Evolutionary conservation across 2,113 vertebrate genomes (phyloP).

Genomic region (Erythrocebus patas): DNA sequence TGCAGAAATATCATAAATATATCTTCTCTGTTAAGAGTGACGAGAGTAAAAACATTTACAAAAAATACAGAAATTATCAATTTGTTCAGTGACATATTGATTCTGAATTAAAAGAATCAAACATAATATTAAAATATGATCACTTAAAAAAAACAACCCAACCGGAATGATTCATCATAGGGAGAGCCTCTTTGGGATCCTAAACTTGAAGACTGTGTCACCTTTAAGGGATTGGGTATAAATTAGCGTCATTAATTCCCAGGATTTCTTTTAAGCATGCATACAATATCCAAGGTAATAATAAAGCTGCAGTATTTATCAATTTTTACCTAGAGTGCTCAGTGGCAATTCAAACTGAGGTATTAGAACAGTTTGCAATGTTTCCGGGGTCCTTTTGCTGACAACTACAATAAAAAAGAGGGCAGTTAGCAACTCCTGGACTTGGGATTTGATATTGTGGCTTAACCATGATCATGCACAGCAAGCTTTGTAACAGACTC

Average conservation of each 20-base stretch:
- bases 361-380: slow-evolving; percentile 34
- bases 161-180: not conserved
- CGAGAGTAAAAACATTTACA: not conserved
- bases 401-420: slow-evolving; percentile 57
- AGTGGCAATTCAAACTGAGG: slow-evolving; percentile 66
- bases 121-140: not conserved
- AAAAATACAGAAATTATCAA: not conserved
- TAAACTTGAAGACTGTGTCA: not conserved
- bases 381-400: slow-evolving; percentile 40
- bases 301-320: not conserved
- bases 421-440: not conserved
- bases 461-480: not conserved
- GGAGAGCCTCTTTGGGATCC: not conserved
- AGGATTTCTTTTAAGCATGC: not conserved
- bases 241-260: not conserved
- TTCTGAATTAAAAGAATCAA: slow-evolving; percentile 7
- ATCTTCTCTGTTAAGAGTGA: not conserved
- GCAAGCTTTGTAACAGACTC: not conserved
- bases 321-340: slow-evolving; percentile 63
- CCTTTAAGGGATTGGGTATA: not conserved
- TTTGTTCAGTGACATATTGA: not conserved
- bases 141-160: not conserved
- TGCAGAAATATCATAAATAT: not conserved
- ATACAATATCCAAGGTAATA: not conserved
- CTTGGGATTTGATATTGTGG: not conserved